Base-by-base conservation (phyloP, 2,113 vertebrate species). In the Pseudopipra pipra region DNA sequence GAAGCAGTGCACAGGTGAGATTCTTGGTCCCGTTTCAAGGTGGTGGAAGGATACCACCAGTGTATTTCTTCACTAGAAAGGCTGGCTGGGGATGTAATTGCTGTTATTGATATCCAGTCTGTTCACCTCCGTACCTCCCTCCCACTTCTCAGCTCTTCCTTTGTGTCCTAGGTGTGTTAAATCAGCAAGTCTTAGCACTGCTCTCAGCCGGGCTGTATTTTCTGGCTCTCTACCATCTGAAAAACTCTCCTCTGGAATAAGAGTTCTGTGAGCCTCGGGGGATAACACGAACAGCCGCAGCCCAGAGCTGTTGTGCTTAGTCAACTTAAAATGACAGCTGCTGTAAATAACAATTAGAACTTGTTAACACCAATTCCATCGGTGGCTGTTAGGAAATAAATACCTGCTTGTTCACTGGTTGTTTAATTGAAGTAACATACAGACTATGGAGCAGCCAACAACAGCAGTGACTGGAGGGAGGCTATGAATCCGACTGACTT, bases 321-420 rank as follows among this genome's bases (percentile, higher is more conserved):
- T 89, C 90, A 86, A 28, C 51, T 79, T 43, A 13, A 55, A 93
- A 66, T 86, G 78, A 76, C 78, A 91, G 79, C 92, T 94, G 90
- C 55, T 80, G 33, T 41, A 85, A 83, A 47, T 90, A 93, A 70
- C 59, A 77, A 37, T 91, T 77, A 95, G 63, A 83, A 51, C 55
- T 66, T 71, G 66, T 85, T 77, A 91, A 94, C 87, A 62, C 74
- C 27, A 85, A 12, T 63, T 70, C 51, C 55, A 18, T 6, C 65
- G 39, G 65, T 82, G 61, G 68, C n/a, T 59, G 31, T 66, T 84
- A 80, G 1, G 12, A 66, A 78, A 49, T n/a, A 66, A 79, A 33
- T 51, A 61, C 41, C 25, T 59, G 37, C 37, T 56, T 59, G 15
- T 79, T 68, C 39, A 16, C 59, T 83, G 51, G 17, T 22, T 68